A percentile compares a stretch with the other conserved stretches of the same genome.
Conservation (phyloP, 2,113 vertebrate species). For the Odobenus rosmarus region DNA sequence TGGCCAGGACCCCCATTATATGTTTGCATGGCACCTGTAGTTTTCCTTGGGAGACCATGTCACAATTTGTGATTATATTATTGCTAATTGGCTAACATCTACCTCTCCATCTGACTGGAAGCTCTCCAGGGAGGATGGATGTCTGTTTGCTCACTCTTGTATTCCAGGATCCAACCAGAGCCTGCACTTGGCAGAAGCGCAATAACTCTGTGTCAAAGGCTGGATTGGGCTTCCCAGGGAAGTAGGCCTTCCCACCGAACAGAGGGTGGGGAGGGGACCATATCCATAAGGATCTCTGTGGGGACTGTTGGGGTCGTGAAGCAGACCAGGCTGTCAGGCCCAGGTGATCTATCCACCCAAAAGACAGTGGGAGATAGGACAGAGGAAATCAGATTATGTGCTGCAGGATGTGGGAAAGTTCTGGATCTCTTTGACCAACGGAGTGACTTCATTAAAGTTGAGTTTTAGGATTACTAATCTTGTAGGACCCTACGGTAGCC, state of each 20-base stretch:
- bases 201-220: not conserved
- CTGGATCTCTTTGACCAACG: not conserved
- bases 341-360: not conserved
- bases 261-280: not conserved
- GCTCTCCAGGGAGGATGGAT: not conserved
- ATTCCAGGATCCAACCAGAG: not conserved
- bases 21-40: not conserved
- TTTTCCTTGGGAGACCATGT: not conserved
- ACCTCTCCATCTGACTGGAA: not conserved
- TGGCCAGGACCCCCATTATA: too few species aligned
- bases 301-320: not conserved
- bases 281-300: not conserved
- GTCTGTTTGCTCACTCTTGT: not conserved
- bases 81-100: not conserved
- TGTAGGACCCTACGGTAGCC: not conserved
- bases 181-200: fast-evolving
- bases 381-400: not conserved
- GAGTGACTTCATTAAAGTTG: not conserved
- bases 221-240: not conserved
- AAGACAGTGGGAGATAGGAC: not conserved
- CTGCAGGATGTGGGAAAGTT: not conserved
- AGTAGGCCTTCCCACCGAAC: not conserved
- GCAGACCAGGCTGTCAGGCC: not conserved
- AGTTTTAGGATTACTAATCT: not conserved
- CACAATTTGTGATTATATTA: not conserved